Evolutionary conservation across 2,888 invertebrate species (phyloP), one percentile per base, ranked within the genome.

Genomic region (Latrodectus elegans): DNA sequence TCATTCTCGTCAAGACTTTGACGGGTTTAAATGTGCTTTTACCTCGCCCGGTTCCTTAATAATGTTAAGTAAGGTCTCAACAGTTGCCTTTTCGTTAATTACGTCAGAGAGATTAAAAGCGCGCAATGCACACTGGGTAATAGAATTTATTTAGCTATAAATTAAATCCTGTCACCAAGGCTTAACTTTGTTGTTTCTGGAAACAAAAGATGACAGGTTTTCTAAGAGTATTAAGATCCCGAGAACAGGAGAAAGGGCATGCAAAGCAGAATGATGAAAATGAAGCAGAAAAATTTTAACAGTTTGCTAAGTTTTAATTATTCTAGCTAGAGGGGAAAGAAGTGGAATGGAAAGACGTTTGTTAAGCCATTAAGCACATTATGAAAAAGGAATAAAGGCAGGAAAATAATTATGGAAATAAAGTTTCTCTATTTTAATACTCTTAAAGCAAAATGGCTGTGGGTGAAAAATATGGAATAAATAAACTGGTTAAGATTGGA

Each of bases 121-220:
- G n/a, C n/a, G 68, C 49, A 75, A 53, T 75, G 70, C 9, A 55
- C 17, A 65, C 15, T 22, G n/a, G 75, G 75, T 86, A 81, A 86
- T 81, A 76, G 71, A 80, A 86, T 86, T 86, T 81, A 86, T 80
- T 80, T 76, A 52, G 65, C 81, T 76, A 80, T 86, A 81, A 76
- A 86, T 86, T 86, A 86, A 86, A 86, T 76, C 86, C 71, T 86
- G 86, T 80, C 80, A 76, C 8, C 68, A 6, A 22, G 67, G 49
- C 65, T 75, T 71, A 80, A 49, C 65, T 64, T 55, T 14, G 67
- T 26, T 38, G 38, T 64, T 67, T 22, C 52, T 26, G 73, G 73
- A 76, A 81, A 81, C 76, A 86, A 72, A 86, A 76, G 75, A 80
- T 86, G 86, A 76, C 86, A 86, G 81, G 49, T 65, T 76, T 53